Percentiles rank a stretch among this genome's conserved stretches.
These are phyloP conservation scores for Coranthus polyacanthus DNA, from an alignment of 2,797 vertebrate genomes.

Conservation along the genomic window DNA sequence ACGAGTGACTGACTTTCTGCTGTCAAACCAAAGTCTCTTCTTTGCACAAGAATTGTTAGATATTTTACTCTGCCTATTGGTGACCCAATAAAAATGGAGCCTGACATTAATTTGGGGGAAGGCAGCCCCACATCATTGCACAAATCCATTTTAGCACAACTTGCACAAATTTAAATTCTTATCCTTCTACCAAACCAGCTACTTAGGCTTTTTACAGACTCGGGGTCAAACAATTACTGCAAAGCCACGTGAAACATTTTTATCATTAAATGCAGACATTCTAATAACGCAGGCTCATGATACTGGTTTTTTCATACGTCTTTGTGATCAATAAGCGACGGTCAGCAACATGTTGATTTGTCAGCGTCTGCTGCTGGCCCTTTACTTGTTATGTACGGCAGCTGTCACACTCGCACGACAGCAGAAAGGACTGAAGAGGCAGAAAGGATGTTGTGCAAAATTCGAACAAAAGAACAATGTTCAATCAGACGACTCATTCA, in stretches of 20 bases:
- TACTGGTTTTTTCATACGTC: not conserved
- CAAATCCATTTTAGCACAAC: constrained; percentile 20
- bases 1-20: too few relatives aligned
- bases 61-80: too few relatives aligned
- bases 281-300: constrained; percentile 4
- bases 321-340: not conserved
- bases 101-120: too few relatives aligned
- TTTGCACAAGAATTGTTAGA: too few relatives aligned
- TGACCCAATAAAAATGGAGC: too few relatives aligned
- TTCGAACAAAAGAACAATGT: not conserved
- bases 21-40: too few relatives aligned
- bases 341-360: constrained; percentile 6
- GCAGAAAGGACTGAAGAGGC: not conserved
- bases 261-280: constrained; percentile 11
- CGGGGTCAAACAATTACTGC: constrained; percentile 11
- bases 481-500: not conserved
- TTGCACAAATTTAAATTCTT: constrained; percentile 17
- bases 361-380: not conserved
- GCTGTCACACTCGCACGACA: not conserved
- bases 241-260: constrained; percentile 38
- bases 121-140: not conserved
- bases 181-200: constrained; percentile 6
- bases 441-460: not conserved
- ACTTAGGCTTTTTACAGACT: constrained; percentile 14
- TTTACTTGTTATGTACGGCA: not conserved